Evolutionary conservation across 2,888 invertebrate species (phyloP), one percentile per base, ranked within the genome.

Genomic region (Lasius fuliginosus): DNA sequence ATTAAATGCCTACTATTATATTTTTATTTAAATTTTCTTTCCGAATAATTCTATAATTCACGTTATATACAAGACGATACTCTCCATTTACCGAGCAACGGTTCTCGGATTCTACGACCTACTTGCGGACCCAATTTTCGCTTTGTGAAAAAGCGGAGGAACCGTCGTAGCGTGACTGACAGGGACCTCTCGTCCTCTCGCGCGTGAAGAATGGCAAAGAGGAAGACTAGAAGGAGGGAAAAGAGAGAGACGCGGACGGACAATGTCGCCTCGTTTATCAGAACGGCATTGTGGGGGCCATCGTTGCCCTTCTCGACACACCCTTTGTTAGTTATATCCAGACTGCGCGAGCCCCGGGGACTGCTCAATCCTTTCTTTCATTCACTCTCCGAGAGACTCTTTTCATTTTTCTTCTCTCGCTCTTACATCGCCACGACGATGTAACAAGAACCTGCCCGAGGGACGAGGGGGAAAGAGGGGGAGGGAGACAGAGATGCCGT

Each of bases 191-290:
- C 71, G 74, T 76, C 42, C 71, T 49, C 82, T 42, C 73, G 56
- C 85, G 58, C 79, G 56, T 42, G 82, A 46, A 68, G 76, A 64
- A 81, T 82, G 79, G 75, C 62, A 76, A 23, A 84, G 84, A 77
- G 73, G 76, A 79, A 53, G n/a, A 56, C 56, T 58, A 69, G 58
- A 56, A 84, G 79, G 74, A 65, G 74, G 77, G 69, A 33, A 68
- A 81, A 64, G 77, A 60, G 60, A 36, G 82, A 82, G 74, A 91
- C 60, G 60, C 93, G 91, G 90, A 92, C 93, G 92, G 93, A 94
- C 94, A 94, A 94, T 94, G 94, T 94, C 92, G 92, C 92, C 94
- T 94, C 94, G 94, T 94, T 94, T 94, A 94, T 94, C 94, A 94
- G 94, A 91, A 90, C 88, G 89, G 93, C 91, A 94, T 94, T 94